Conservation (phyloP, 2,797 vertebrate genomes). For the Silurus aristotelis region DNA sequence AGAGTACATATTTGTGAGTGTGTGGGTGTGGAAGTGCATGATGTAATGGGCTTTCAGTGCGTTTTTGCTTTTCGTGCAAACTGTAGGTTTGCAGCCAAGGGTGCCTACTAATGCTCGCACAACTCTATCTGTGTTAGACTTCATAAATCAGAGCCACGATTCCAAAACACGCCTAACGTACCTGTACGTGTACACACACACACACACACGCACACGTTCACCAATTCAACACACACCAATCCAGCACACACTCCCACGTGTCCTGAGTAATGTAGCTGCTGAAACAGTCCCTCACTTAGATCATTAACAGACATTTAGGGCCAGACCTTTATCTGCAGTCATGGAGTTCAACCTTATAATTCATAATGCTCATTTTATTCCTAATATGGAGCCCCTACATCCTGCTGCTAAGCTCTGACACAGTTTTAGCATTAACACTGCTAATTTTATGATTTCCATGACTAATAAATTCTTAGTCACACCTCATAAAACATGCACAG, state of each 20-base stretch:
- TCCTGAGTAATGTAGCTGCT: constrained; percentile 23
- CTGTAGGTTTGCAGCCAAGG: background rate
- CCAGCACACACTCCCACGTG: constrained; percentile 27
- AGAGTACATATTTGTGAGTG: no score
- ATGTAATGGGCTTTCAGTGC: background rate
- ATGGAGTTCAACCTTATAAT: constrained; percentile 15
- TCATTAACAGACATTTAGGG: constrained; percentile 18
- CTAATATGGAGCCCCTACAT: background rate
- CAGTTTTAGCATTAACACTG: background rate
- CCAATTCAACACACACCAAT: background rate
- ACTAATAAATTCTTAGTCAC: constrained; percentile 21
- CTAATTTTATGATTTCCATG: constrained; percentile 25
- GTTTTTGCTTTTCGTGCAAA: background rate
- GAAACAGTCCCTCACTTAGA: constrained; percentile 28
- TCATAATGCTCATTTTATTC: constrained; percentile 15
- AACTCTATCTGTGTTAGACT: constrained; percentile 3
- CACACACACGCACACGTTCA: constrained; percentile 10
- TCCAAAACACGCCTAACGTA: constrained; percentile 22
- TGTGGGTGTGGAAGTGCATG: background rate
- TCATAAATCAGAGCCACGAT: constrained; percentile 28
- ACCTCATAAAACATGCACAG: background rate
- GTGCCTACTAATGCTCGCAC: constrained; percentile 5
- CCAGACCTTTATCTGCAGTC: constrained; percentile 33
- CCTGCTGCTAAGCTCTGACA: constrained; percentile 28
- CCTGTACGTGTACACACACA: constrained; percentile 4